Evolutionary conservation across 2,888 invertebrate species (phyloP).

Genomic region (Trichogramma dendrolimi): DNA sequence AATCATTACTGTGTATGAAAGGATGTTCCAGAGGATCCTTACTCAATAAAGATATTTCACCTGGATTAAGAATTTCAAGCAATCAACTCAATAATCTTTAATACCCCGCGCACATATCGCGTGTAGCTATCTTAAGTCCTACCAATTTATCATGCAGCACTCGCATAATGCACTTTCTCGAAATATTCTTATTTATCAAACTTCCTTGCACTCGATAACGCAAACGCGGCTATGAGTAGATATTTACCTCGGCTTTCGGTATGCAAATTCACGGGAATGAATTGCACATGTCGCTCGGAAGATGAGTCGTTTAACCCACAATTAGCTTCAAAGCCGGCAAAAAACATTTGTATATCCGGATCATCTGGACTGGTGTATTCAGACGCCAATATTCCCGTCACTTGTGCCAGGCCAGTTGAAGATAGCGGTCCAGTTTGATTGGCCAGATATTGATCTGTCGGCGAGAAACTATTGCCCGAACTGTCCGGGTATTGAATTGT

Average conservation of each 20-base stretch:
- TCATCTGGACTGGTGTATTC: constrained; percentile 59
- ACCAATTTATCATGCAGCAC: too few relatives aligned
- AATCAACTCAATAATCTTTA: too few relatives aligned
- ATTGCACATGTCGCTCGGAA: constrained; percentile 37
- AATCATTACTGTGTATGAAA: constrained; percentile 72
- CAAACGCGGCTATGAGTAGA: too few relatives aligned
- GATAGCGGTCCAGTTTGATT: constrained; percentile 62
- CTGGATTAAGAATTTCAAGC: constrained; percentile 30
- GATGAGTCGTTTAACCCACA: constrained; percentile 51
- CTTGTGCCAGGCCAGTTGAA: constrained; percentile 64
- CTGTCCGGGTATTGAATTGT: constrained; percentile 51
- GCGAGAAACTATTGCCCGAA: constrained; percentile 44
- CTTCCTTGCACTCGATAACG: too few relatives aligned
- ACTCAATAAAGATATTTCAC: constrained; percentile 59
- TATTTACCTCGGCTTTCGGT: constrained; percentile 61
- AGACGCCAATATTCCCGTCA: constrained; percentile 62
- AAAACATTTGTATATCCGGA: constrained; percentile 67
- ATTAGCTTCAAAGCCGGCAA: constrained; percentile 60
- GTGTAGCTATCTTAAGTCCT: not conserved
- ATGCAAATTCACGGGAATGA: constrained; percentile 62
- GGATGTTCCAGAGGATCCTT: constrained; percentile 67
- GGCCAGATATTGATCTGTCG: constrained; percentile 55
- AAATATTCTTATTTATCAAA: too few relatives aligned
- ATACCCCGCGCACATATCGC: too few relatives aligned
- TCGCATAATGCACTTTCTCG: too few relatives aligned